Conservation (phyloP, 1,140 invertebrate species). For the Lutraria rhynchaena region DNA sequence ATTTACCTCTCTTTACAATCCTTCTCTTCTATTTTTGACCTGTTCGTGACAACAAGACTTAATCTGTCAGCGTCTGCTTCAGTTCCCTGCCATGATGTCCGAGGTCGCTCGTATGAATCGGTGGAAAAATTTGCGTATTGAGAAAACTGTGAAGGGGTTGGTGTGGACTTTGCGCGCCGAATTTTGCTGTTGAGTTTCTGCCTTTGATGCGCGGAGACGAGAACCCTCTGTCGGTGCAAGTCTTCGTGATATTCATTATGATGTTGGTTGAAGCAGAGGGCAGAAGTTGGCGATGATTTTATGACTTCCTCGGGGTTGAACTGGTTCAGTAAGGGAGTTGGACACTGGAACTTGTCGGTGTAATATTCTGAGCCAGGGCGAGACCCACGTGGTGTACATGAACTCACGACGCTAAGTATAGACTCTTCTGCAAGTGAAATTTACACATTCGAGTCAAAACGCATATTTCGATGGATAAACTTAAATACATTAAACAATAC, state of each 20-base stretch:
- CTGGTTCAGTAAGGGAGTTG: conserved; percentile 45
- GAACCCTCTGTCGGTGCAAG: conserved; percentile 50
- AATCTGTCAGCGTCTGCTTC: conserved; percentile 27
- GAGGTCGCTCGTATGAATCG: not conserved
- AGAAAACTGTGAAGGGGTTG: not conserved
- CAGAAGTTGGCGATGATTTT: conserved; percentile 19
- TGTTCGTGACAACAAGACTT: conserved; percentile 35
- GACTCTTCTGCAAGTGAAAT: conserved; percentile 27
- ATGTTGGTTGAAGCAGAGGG: conserved; percentile 39
- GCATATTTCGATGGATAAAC: no score
- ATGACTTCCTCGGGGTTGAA: conserved; percentile 45
- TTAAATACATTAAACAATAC: no score
- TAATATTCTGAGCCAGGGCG: conserved; percentile 22
- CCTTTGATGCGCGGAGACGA: conserved; percentile 51
- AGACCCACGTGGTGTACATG: conserved; percentile 50
- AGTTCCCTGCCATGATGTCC: not conserved
- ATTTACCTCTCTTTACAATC: conserved; percentile 47
- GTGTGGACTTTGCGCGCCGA: conserved; percentile 36
- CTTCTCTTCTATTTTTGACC: conserved; percentile 30
- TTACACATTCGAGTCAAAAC: no score
- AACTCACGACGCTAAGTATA: conserved; percentile 49
- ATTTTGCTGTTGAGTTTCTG: conserved; percentile 25
- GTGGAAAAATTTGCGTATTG: not conserved
- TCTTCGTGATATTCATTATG: conserved; percentile 53
- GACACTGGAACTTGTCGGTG: conserved; percentile 42